Conservation (phyloP, 2,113 vertebrate genomes). For the Gobiocypris rarus region DNA sequence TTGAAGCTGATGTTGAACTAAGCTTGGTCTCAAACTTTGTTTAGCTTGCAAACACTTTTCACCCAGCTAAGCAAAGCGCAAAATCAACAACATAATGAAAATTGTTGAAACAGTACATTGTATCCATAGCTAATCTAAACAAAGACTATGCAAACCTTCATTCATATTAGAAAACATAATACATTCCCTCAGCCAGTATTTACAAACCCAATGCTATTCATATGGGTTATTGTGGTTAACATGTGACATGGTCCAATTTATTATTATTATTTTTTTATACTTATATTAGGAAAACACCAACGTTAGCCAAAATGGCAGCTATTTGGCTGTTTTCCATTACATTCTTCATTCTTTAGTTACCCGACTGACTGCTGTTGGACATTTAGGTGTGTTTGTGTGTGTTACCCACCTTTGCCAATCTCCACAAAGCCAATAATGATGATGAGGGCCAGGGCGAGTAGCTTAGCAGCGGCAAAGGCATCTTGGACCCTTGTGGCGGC, state of each 20-base stretch:
- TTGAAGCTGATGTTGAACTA: not conserved
- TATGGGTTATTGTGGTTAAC: not conserved
- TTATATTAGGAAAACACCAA: not conserved
- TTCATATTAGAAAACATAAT: constrained; percentile 12
- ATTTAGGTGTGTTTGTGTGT: not conserved
- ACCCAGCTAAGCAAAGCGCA: not conserved
- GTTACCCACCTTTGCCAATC: constrained; percentile 83
- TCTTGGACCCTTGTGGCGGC: constrained; percentile 95
- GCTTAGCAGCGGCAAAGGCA: constrained; percentile 91
- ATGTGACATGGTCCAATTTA: too few relatives aligned
- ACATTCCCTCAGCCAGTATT: not conserved
- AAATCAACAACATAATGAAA: not conserved
- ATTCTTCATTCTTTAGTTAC: not conserved
- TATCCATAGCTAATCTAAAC: not conserved
- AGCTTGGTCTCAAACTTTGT: not conserved
- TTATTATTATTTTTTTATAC: too few relatives aligned
- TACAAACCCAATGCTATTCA: not conserved
- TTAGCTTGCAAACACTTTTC: not conserved
- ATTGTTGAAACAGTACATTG: not conserved
- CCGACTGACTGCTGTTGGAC: not conserved
- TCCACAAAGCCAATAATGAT: constrained; percentile 93
- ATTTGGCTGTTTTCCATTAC: not conserved
- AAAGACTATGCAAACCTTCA: not conserved
- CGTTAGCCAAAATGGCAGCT: not conserved
- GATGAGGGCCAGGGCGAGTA: constrained; percentile 88